Conservation (phyloP, 2,888 invertebrate species). For the Orthosia incerta region DNA sequence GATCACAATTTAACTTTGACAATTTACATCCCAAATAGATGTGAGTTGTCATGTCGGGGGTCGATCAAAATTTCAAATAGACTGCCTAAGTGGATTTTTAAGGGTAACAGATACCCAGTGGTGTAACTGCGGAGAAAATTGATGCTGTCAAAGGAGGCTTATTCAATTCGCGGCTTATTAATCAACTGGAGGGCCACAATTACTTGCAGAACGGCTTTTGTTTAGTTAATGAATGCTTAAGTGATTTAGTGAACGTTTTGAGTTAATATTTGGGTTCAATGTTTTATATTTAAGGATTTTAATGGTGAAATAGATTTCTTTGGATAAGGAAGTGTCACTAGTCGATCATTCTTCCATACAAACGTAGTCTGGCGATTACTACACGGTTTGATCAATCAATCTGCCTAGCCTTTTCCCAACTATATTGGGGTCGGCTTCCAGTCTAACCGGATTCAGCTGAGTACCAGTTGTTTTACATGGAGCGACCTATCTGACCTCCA, state of each 20-base stretch:
- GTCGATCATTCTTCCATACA: too few species aligned
- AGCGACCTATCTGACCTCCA: too few species aligned
- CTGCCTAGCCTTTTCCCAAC: too few species aligned
- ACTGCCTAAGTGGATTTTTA: slow-evolving; percentile 88
- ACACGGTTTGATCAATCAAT: too few species aligned
- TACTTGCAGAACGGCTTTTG: slow-evolving; percentile 72
- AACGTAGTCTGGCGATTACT: too few species aligned
- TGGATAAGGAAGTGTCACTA: neutral
- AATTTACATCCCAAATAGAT: slow-evolving; percentile 90
- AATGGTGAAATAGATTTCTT: neutral
- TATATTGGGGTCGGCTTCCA: too few species aligned
- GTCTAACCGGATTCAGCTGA: too few species aligned
- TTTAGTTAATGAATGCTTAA: slow-evolving; percentile 77
- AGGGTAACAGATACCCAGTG: slow-evolving; percentile 79
- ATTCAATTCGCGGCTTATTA: slow-evolving; percentile 89
- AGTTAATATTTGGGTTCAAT: slow-evolving; percentile 28
- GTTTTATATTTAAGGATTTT: slow-evolving; percentile 7
- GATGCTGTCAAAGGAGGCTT: slow-evolving; percentile 88
- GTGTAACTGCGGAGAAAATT: slow-evolving; percentile 87
- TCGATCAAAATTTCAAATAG: slow-evolving; percentile 90
- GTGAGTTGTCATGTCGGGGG: slow-evolving; percentile 88
- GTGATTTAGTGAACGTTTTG: slow-evolving; percentile 51
- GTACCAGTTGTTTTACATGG: too few species aligned
- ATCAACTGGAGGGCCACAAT: slow-evolving; percentile 80
- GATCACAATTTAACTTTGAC: slow-evolving; percentile 80